phyloP scores from a whole-genome alignment of 1,140 invertebrate genomes.

The Drosophila chauvacae region DNA sequence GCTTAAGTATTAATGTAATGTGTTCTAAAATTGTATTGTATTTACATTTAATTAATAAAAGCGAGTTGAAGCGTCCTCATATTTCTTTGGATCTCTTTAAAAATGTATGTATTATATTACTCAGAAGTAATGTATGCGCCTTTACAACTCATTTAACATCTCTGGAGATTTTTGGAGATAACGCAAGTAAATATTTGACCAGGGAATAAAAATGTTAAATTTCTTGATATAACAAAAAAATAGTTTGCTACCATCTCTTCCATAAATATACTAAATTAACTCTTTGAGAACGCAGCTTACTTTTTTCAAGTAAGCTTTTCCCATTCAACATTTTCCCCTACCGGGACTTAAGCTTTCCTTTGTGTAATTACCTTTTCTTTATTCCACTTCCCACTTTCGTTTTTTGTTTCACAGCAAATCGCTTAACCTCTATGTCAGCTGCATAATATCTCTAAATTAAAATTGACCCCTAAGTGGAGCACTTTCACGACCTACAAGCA shows the following conservation, averaged over 20 bases:
- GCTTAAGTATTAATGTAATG: neutral
- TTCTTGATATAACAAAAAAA: neutral
- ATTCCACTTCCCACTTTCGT: neutral
- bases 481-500: slow-evolving; percentile 17
- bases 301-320: neutral
- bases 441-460: slow-evolving; percentile 3
- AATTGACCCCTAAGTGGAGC: slow-evolving; percentile 11
- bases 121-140: neutral
- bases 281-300: neutral
- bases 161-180: neutral
- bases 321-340: neutral
- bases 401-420: slow-evolving; percentile 1
- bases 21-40: neutral
- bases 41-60: neutral
- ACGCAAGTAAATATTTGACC: too few relatives aligned
- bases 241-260: neutral
- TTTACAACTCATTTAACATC: neutral
- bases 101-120: neutral
- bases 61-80: neutral
- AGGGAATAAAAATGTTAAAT: neutral
- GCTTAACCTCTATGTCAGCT: slow-evolving; percentile 12
- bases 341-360: neutral
- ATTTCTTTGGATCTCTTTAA: neutral
- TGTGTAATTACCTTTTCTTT: neutral
- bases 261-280: neutral